A percentile compares a stretch with the other conserved stretches of the same genome.
These are phyloP conservation scores for Stenichneumon culpator DNA, from an alignment of 2,888 invertebrate genomes.

Conservation along the genomic window DNA sequence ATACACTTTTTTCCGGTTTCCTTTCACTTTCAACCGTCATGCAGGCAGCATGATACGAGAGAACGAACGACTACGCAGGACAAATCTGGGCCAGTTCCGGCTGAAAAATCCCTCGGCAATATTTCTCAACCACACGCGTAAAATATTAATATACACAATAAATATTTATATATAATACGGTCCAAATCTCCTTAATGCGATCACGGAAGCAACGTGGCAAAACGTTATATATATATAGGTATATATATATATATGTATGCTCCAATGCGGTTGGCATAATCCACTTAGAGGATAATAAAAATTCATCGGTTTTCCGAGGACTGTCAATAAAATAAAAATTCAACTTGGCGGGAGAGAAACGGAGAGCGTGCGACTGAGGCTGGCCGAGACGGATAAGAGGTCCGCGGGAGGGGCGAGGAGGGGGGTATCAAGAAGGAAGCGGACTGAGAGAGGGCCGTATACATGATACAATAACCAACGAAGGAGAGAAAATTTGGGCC, in stretches of 20 bases:
- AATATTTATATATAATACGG: background rate
- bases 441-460: constrained; percentile 23
- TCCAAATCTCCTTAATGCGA: background rate
- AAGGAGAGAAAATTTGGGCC: constrained; percentile 60
- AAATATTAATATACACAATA: constrained; percentile 2
- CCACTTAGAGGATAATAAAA: constrained; percentile 63
- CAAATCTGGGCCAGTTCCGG: constrained; percentile 31
- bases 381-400: constrained; percentile 32
- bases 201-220: background rate
- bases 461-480: constrained; percentile 30
- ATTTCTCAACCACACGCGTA: constrained; percentile 9
- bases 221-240: background rate
- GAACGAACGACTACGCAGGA: constrained; percentile 4
- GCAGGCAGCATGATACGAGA: constrained; percentile 19
- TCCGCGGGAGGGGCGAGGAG: background rate
- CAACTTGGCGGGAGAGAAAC: constrained; percentile 16
- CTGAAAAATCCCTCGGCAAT: constrained; percentile 31
- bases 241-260: constrained; percentile 1
- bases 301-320: constrained; percentile 47
- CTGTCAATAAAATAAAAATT: constrained; percentile 60
- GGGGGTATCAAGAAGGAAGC: constrained; percentile 15
- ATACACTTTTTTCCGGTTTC: constrained; percentile 42
- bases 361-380: constrained; percentile 20
- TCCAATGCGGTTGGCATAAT: constrained; percentile 31
- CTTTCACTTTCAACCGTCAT: constrained; percentile 63